Base-by-base conservation (phyloP, 2,113 vertebrate species). In the Vulpes lagopus region DNA sequence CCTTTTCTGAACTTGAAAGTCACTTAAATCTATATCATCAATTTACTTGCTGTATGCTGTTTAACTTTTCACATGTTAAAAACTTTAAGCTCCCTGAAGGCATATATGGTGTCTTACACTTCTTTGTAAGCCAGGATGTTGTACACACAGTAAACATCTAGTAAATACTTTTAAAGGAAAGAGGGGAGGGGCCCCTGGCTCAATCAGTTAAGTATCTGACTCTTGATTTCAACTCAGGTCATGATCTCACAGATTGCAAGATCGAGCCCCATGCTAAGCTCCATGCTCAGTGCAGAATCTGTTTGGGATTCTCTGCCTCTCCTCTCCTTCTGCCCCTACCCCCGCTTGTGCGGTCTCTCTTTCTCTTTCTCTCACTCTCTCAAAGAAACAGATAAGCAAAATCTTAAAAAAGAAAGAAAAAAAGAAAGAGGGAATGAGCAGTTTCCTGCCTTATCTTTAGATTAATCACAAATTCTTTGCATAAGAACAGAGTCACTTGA, bases 141-240 rank as follows among this genome's bases (percentile, higher is more conserved):
- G 11, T 55, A 11, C 15, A 30, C 8, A 32, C 51, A 90, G 51
- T 67, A 86, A 96, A 89, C 3, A 55, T 6, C 43, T 22, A 91
- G 62, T 84, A 94, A 96, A 69, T 83, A 67, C 55, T 89, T 51
- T 76, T 94, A 83, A 95, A 27, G 71, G 11, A 38, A 62, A 53
- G 51, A 88, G 57, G 59, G 59, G 22, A 88, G 57, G 35, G 43
- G 32, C 16, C 32, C 32, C 32, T 69, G 67, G 32, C 32, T n/a
- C 32, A 69, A n/a, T 69, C 67, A 0, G 16, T 69, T 69, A 69
- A 69, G 8, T n/a, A 19, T 69, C 8, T n/a, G 67, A 67, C 65
- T 67, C 65, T n/a, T 67, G 65, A 67, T 67, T 67, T 67, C 32
- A 67, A 8, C 67, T 19, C 32, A n/a, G 17, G 67, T 69, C 67